Evolutionary conservation across 2,888 invertebrate species (phyloP).

Genomic region (Cremastinae sp.): DNA sequence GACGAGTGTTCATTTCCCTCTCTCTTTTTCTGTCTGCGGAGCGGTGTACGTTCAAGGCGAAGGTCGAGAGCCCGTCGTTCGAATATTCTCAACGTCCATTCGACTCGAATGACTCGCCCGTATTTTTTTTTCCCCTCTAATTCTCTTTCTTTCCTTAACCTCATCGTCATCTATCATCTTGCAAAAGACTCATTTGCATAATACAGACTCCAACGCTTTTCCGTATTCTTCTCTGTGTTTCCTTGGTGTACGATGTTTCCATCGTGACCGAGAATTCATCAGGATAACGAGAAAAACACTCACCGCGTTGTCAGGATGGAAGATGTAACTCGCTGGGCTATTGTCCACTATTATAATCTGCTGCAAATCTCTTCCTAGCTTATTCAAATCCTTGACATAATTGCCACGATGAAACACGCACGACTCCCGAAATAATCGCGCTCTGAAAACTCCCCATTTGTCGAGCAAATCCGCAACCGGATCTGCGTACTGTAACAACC

Average conservation of each 20-base stretch:
- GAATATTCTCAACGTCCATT: constrained; percentile 43
- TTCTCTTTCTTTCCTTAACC: constrained; percentile 7
- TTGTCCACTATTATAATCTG: constrained; percentile 99
- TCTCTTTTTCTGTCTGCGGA: background rate
- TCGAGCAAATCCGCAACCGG: constrained; percentile 99
- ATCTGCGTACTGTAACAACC: constrained; percentile 92
- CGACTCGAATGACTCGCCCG: constrained; percentile 45
- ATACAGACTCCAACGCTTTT: constrained; percentile 16
- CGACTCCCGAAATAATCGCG: constrained; percentile 98
- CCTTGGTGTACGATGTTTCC: constrained; percentile 46
- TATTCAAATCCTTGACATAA: constrained; percentile 99
- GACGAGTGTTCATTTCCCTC: constrained; percentile 26
- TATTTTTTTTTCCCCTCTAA: constrained; percentile 41
- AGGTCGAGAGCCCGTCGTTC: constrained; percentile 43
- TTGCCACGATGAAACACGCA: constrained; percentile 99
- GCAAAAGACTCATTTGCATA: constrained; percentile 31
- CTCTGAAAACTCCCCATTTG: constrained; percentile 97
- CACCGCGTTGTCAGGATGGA: constrained; percentile 99
- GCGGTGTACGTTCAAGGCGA: constrained; percentile 45
- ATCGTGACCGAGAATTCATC: constrained; percentile 38
- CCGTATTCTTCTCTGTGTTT: background rate
- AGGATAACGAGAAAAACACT: constrained; percentile 79
- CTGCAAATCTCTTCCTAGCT: constrained; percentile 96
- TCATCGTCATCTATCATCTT: constrained; percentile 33
- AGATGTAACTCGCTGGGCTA: constrained; percentile 99